Conservation (phyloP, 2,888 invertebrate species). For the Xestoiulus laeticollis region DNA sequence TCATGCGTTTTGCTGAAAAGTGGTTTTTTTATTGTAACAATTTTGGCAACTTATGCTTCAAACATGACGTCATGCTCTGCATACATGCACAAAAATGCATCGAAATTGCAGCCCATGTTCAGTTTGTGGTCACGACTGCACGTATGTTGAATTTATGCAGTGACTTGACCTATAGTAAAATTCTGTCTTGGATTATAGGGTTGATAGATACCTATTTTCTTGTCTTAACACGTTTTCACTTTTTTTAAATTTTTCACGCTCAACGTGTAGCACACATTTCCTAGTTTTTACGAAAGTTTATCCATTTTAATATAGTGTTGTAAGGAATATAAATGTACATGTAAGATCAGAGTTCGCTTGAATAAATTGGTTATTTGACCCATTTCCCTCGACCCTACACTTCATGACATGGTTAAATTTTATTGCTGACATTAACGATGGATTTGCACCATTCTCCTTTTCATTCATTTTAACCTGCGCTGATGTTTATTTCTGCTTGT, state of each 20-base stretch:
- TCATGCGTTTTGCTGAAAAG: no score
- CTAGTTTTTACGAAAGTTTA: neutral
- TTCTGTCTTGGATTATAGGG: neutral
- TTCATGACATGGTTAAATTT: neutral
- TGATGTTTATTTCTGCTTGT: neutral
- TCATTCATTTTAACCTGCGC: neutral
- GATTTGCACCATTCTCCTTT: neutral
- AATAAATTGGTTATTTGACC: neutral
- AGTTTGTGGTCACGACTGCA: neutral
- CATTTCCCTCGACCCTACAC: neutral
- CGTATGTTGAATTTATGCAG: neutral
- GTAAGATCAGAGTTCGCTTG: neutral
- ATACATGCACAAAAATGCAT: no score
- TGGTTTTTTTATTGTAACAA: neutral
- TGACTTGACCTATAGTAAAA: neutral
- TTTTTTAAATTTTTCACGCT: neutral
- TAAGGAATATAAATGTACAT: neutral
- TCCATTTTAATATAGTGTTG: neutral
- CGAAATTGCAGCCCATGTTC: neutral
- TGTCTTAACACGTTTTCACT: neutral
- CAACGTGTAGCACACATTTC: neutral
- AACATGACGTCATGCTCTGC: neutral
- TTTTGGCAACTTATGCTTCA: neutral
- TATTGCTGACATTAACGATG: neutral
- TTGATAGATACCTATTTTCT: neutral